These are phyloP conservation scores for Lasioglossum pauxillum DNA, from an alignment of 2,888 invertebrate species.

Conservation along the genomic window DNA sequence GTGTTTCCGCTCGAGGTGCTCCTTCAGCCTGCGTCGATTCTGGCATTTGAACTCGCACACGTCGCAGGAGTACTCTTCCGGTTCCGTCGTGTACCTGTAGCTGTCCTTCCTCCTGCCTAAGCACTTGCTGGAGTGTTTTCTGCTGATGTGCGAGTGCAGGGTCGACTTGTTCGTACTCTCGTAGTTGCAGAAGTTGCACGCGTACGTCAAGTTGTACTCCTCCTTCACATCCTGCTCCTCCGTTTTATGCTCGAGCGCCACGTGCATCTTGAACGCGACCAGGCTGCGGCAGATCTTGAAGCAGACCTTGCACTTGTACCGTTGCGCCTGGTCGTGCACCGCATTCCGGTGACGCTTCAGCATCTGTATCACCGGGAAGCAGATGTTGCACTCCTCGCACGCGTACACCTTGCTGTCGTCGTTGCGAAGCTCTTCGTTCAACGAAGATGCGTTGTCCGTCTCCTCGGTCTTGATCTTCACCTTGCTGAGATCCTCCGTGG, in stretches of 20 bases:
- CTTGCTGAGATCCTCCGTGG: constrained; percentile 50
- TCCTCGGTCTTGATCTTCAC: constrained; percentile 66
- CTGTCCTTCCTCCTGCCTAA: constrained; percentile 42
- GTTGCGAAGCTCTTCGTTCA: constrained; percentile 43
- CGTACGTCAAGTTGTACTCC: constrained; percentile 46
- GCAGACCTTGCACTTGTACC: constrained; percentile 75
- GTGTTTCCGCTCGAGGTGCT: constrained; percentile 78
- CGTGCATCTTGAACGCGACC: constrained; percentile 70
- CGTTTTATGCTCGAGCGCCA: constrained; percentile 67
- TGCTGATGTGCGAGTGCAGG: constrained; percentile 71
- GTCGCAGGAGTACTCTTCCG: constrained; percentile 68
- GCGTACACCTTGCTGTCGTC: constrained; percentile 67
- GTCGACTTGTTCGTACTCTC: constrained; percentile 73
- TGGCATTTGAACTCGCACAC: constrained; percentile 73
- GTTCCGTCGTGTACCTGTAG: constrained; percentile 35
- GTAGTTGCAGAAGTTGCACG: constrained; percentile 71
- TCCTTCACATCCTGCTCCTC: constrained; percentile 53
- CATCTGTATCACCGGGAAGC: constrained; percentile 72
- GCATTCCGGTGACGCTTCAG: constrained; percentile 66
- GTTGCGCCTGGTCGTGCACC: constrained; percentile 60
- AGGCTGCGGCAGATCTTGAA: constrained; percentile 71
- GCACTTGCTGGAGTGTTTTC: constrained; percentile 66
- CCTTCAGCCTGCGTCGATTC: constrained; percentile 76
- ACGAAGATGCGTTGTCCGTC: not conserved
- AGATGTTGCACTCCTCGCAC: constrained; percentile 73